phyloP scores from a whole-genome alignment of 2,888 invertebrate genomes.

The Drosophila austrosaltans region DNA sequence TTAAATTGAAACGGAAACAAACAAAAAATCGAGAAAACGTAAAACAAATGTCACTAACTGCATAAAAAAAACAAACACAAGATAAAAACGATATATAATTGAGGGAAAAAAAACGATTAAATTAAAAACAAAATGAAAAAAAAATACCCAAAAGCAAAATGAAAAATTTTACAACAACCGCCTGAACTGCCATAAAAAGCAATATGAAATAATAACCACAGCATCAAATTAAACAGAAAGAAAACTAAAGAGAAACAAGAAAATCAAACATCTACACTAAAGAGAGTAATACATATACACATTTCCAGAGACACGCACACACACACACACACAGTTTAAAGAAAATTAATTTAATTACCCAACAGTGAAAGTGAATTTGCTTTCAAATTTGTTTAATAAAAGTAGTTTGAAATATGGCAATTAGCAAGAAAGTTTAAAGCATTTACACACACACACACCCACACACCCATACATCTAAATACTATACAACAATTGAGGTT shows the following conservation, averaged over 20 bases:
- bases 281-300: constrained; percentile 28
- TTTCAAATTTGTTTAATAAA: background rate
- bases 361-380: constrained; percentile 1
- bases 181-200: constrained; percentile 75
- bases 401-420: constrained; percentile 22
- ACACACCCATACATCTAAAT: constrained; percentile 30
- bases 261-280: constrained; percentile 8
- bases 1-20: constrained; percentile 10
- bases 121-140: constrained; percentile 15
- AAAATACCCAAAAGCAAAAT: constrained; percentile 39
- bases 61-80: constrained; percentile 3
- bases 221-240: constrained; percentile 10
- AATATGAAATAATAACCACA: constrained; percentile 54
- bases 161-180: constrained; percentile 47
- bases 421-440: constrained; percentile 18
- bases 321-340: constrained; percentile 16
- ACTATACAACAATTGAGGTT: constrained; percentile 41
- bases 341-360: background rate
- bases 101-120: background rate
- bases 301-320: constrained; percentile 37
- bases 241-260: background rate
- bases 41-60: constrained; percentile 16
- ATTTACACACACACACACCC: constrained; percentile 27
- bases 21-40: constrained; percentile 14
- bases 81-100: constrained; percentile 13